These are phyloP conservation scores for Dunckerocampus dactyliophorus DNA, from an alignment of 2,113 vertebrate genomes.

Conservation along the genomic window DNA sequence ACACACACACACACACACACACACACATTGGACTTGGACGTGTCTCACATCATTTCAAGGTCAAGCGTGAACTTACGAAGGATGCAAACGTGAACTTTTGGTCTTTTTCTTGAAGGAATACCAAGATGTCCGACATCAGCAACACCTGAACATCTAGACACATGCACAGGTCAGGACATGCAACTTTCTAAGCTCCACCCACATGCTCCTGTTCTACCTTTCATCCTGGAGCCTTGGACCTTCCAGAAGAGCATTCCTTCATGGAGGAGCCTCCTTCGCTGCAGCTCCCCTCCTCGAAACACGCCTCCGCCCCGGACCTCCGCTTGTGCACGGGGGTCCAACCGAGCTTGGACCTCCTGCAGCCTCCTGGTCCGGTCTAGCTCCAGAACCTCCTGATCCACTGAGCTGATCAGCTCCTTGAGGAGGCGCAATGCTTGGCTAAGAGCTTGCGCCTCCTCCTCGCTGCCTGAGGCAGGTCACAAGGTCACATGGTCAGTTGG, in stretches of 20 bases:
- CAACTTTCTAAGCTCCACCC: neutral
- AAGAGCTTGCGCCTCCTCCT: slow-evolving; percentile 76
- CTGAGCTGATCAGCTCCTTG: slow-evolving; percentile 80
- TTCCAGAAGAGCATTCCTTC: slow-evolving; percentile 87
- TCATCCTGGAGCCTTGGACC: slow-evolving; percentile 80
- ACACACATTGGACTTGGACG: no score
- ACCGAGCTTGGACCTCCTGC: slow-evolving; percentile 82
- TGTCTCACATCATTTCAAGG: no score
- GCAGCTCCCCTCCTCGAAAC: slow-evolving; percentile 83
- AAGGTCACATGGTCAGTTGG: neutral
- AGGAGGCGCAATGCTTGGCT: slow-evolving; percentile 69
- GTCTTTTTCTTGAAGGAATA: slow-evolving; percentile 95
- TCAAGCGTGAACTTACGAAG: slow-evolving; percentile 73
- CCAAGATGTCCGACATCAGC: slow-evolving; percentile 88
- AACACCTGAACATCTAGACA: slow-evolving; percentile 84
- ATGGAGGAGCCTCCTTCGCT: slow-evolving; percentile 81
- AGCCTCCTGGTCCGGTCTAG: slow-evolving; percentile 80
- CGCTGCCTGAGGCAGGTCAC: slow-evolving; percentile 65
- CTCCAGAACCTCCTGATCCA: slow-evolving; percentile 85
- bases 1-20: neutral
- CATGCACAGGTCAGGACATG: slow-evolving; percentile 3
- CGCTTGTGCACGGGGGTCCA: slow-evolving; percentile 78
- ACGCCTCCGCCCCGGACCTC: slow-evolving; percentile 71
- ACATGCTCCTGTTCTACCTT: slow-evolving; percentile 63
- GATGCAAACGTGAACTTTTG: slow-evolving; percentile 87